phyloP scores from a whole-genome alignment of 92 coral and sea anemone species.

The Paragorgia papillata region DNA sequence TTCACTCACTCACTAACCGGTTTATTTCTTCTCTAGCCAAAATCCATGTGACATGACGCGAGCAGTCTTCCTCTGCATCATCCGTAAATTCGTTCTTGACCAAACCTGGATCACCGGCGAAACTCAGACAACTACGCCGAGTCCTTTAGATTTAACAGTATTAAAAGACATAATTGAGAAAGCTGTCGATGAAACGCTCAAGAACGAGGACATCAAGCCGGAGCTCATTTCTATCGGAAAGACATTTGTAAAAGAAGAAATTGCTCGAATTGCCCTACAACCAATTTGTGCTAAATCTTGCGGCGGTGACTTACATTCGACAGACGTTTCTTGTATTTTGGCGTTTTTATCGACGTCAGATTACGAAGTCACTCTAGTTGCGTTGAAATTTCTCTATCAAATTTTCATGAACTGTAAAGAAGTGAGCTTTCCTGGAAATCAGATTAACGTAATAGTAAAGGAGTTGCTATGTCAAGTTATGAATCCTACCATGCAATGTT shows the following conservation, averaged over 20 bases:
- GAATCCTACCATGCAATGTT: neutral
- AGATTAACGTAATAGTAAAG: slow-evolving; percentile 3
- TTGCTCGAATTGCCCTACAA: slow-evolving; percentile 53
- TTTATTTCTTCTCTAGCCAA: slow-evolving; percentile 44
- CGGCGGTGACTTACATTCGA: neutral
- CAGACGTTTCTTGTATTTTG: slow-evolving; percentile 5
- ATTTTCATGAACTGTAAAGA: slow-evolving; percentile 23
- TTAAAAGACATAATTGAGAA: neutral
- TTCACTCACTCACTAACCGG: neutral
- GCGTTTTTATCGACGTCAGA: slow-evolving; percentile 57
- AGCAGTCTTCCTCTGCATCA: slow-evolving; percentile 77
- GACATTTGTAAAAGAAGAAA: slow-evolving; percentile 57
- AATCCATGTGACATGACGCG: slow-evolving; percentile 79
- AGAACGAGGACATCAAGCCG: neutral
- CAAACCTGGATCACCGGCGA: slow-evolving; percentile 53
- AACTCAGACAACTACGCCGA: neutral
- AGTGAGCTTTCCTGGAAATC: neutral
- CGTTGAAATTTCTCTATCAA: slow-evolving; percentile 55
- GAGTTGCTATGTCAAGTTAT: slow-evolving; percentile 7
- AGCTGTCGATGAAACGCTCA: neutral
- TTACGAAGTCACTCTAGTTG: slow-evolving; percentile 69
- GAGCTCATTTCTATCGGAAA: slow-evolving; percentile 51
- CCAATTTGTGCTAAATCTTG: neutral
- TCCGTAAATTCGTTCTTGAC: slow-evolving; percentile 59
- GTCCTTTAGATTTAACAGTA: neutral